A percentile compares a stretch with the other conserved stretches of the same genome.
phyloP scores from a whole-genome alignment of 2,888 invertebrate genomes.

The Deilephila elpenor region DNA sequence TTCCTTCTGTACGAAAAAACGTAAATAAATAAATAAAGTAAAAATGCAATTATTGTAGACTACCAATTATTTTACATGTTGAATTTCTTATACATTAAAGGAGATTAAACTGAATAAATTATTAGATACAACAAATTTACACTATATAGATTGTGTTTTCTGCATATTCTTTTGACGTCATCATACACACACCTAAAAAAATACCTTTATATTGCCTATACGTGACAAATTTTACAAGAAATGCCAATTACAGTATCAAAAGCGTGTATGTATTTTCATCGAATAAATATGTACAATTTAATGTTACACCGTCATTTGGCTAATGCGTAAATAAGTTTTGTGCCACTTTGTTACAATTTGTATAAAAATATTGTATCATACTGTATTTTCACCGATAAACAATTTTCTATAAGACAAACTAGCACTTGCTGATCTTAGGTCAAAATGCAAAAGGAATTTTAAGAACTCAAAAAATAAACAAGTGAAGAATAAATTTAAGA shows the following conservation, averaged over 20 bases:
- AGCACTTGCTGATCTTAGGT: too few relatives aligned
- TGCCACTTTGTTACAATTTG: neutral
- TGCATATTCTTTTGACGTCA: neutral
- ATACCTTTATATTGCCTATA: too few relatives aligned
- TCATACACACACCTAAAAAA: too few relatives aligned
- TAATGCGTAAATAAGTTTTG: slow-evolving; percentile 2
- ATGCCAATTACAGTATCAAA: neutral
- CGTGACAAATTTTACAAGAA: neutral
- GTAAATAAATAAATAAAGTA: slow-evolving; percentile 77
- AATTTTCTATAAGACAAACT: neutral
- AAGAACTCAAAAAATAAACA: neutral
- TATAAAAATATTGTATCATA: neutral
- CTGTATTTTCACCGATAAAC: neutral
- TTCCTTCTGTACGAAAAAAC: slow-evolving; percentile 51
- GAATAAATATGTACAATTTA: slow-evolving; percentile 10
- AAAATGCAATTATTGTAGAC: slow-evolving; percentile 67
- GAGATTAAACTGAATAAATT: neutral
- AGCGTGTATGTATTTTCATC: neutral
- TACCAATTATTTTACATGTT: slow-evolving; percentile 46
- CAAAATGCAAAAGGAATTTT: neutral
- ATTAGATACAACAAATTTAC: neutral
- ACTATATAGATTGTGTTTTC: too few relatives aligned
- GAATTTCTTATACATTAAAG: neutral
- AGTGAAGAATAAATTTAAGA: neutral
- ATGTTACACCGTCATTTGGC: neutral